phyloP scores from a whole-genome alignment of 1,140 invertebrate genomes.

The Philopotamus ludificatus region DNA sequence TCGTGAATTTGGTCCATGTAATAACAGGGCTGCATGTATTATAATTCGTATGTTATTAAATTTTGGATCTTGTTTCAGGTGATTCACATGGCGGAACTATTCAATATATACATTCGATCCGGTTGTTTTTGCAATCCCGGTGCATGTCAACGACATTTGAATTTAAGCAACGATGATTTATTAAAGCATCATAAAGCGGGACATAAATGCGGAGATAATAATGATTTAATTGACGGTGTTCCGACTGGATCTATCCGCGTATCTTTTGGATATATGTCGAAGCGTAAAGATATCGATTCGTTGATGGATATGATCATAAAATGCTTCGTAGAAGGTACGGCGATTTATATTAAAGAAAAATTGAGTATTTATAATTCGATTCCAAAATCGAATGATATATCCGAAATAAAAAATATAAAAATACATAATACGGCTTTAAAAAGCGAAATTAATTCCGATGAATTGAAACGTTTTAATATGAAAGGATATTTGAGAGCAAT shows the following conservation, averaged over 20 bases:
- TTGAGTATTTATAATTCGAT: background rate
- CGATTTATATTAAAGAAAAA: background rate
- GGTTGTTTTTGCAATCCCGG: conserved; percentile 98
- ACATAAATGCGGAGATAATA: conserved; percentile 89
- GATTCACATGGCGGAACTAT: conserved; percentile 81
- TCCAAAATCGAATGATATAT: background rate
- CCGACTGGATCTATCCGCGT: conserved; percentile 91
- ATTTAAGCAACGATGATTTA: conserved; percentile 67
- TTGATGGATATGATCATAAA: conserved; percentile 72
- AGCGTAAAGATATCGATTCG: conserved; percentile 67
- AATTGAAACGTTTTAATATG: conserved; percentile 26
- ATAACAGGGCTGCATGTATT: too few relatives aligned
- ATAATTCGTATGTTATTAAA: too few relatives aligned
- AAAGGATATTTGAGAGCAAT: conserved; percentile 59
- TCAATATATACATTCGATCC: conserved; percentile 84
- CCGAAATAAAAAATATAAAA: background rate
- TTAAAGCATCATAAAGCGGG: conserved; percentile 79
- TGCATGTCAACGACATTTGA: conserved; percentile 83
- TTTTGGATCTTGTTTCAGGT: conserved; percentile 61
- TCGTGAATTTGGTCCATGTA: too few relatives aligned
- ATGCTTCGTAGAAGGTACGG: conserved; percentile 61
- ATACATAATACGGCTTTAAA: background rate
- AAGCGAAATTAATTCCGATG: background rate
- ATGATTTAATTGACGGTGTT: conserved; percentile 82
- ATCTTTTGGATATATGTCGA: conserved; percentile 93